phyloP scores from a whole-genome alignment of 2,888 invertebrate species.

The Frankliniella fusca region DNA sequence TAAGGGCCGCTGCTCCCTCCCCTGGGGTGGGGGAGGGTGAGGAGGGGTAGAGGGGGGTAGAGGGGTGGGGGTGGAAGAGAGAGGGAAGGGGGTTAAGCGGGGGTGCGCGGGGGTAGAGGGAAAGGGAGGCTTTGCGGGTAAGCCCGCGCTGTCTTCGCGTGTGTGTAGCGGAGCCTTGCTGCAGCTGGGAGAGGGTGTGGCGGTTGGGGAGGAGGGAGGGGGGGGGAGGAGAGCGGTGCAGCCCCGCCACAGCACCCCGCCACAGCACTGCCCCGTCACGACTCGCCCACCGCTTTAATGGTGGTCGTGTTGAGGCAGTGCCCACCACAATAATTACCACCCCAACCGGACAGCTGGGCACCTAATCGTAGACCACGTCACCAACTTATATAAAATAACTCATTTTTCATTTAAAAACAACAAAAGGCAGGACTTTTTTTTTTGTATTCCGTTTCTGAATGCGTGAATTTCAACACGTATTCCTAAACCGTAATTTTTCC shows the following conservation, averaged over 20 bases:
- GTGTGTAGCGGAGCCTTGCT: background rate
- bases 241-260: background rate
- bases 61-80: background rate
- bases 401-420: too few species aligned
- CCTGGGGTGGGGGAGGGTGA: background rate
- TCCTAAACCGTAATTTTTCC: too few species aligned
- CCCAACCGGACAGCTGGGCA: too few species aligned
- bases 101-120: background rate
- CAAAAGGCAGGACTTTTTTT: too few species aligned
- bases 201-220: background rate
- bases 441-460: too few species aligned
- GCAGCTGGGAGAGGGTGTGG: background rate
- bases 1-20: background rate
- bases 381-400: background rate
- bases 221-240: background rate
- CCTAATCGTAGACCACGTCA: background rate
- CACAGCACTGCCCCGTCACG: too few species aligned
- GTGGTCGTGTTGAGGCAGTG: too few species aligned
- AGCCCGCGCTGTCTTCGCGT: background rate
- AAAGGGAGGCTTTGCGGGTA: too few species aligned
- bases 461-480: too few species aligned
- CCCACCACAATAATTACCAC: too few species aligned
- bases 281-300: too few species aligned
- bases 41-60: background rate
- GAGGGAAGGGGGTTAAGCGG: background rate